Base-by-base conservation (phyloP, 1,140 invertebrate genomes). In the Episyrphus balteatus region DNA sequence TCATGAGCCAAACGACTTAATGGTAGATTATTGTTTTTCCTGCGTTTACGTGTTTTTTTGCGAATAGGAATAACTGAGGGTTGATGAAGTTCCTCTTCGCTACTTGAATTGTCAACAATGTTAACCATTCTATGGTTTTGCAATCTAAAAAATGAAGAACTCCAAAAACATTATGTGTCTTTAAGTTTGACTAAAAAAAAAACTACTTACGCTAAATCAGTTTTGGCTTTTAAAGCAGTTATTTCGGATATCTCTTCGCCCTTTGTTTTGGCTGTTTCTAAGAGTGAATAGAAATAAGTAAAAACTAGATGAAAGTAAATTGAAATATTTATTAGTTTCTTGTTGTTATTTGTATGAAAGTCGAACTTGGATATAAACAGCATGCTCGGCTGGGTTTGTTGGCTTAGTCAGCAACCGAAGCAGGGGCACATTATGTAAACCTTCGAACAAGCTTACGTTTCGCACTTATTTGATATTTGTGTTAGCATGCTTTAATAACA, bases 81-180 rank as follows among this genome's bases (percentile, higher is more conserved):
- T 2, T 63, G 57, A 11, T 58, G 57, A 11, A 62, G 15, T 21
- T 66, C 63, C 46, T 66, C 63, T 21, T 66, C 63, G 42, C 63
- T 66, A 51, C 63, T 66, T 3, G 63, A 61, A 38, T 64, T 64
- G 46, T 66, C 63, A n/a, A 66, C 64, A 9, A 66, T 62, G 31
- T 66, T 66, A 0, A 65, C 61, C 32, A 66, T 64, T 9, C 63
- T 63, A 50, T 66, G 61, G 38, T 63, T 63, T 52, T 54, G 48
- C 43, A 54, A 42, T 44, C 62, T 62, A 40, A 9, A 47, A 41
- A 46, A 46, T 14, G 10, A 38, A 32, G 17, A 34, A 42, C 17
- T 43, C 37, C 42, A 36, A 11, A 15, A 13, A 38, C 10, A 38
- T 18, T 17, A 9, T n/a, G 42, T 17, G 12, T 39, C 43, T 11